Evolutionary conservation across 2,797 vertebrate species (phyloP).

Genomic region (Rhinichthys osculus): DNA sequence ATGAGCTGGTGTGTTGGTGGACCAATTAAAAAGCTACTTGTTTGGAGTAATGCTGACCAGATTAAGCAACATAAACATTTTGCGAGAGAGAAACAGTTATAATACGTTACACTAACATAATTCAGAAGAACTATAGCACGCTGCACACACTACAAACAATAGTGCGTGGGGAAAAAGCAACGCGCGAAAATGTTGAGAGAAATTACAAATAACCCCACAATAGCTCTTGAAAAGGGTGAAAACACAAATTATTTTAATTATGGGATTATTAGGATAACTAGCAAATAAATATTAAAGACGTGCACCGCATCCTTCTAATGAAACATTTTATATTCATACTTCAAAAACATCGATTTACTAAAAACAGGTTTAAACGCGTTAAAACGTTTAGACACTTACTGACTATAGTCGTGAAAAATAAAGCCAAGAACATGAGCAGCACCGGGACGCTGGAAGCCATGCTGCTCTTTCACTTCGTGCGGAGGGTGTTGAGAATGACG

Average conservation of each 20-base stretch:
- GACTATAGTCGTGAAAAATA: not conserved
- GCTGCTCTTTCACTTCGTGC: not conserved
- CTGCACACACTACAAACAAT: not conserved
- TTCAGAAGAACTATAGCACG: not conserved
- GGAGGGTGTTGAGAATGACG: not conserved
- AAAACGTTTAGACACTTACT: constrained; percentile 12
- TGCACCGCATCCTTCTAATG: not conserved
- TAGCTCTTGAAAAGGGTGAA: not conserved
- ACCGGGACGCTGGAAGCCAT: not conserved
- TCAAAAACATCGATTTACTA: not conserved
- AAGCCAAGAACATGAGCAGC: not conserved
- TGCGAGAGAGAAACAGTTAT: not conserved
- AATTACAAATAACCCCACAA: not conserved
- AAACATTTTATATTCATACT: not conserved
- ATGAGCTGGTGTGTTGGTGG: not conserved
- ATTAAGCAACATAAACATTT: not conserved
- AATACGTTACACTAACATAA: not conserved
- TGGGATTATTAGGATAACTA: too few species aligned
- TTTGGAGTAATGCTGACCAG: not conserved
- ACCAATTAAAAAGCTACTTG: not conserved
- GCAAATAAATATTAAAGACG: not conserved
- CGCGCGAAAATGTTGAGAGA: not conserved
- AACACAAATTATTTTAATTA: not conserved
- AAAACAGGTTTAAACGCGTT: not conserved
- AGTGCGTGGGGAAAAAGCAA: not conserved